phyloP scores from a whole-genome alignment of 1,140 invertebrate genomes.

The Bombus breviceps region DNA sequence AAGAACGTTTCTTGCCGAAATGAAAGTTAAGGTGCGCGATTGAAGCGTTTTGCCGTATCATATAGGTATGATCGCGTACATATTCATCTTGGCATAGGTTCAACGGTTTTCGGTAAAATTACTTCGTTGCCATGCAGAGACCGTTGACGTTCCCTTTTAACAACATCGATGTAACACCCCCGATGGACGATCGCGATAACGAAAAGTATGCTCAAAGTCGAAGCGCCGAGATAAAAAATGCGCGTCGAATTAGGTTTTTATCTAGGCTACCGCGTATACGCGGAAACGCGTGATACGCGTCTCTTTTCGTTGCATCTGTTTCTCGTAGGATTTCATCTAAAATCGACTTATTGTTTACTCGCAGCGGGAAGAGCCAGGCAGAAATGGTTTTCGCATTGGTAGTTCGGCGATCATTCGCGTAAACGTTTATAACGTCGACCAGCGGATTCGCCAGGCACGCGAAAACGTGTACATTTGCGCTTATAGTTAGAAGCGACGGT shows the following conservation, averaged over 20 bases:
- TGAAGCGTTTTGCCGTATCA: not conserved
- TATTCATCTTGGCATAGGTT: not conserved
- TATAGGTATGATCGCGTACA: not conserved
- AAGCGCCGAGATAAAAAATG: not conserved
- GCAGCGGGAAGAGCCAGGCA: too few species aligned
- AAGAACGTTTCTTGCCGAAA: not conserved
- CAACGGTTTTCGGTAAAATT: not conserved
- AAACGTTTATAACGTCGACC: not conserved
- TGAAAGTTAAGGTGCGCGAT: not conserved
- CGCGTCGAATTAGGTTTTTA: not conserved
- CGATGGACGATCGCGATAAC: not conserved
- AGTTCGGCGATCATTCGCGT: not conserved
- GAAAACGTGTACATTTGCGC: not conserved
- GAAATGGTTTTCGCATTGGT: not conserved
- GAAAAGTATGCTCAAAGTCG: conserved; percentile 1
- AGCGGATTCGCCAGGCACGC: not conserved
- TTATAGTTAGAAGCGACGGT: not conserved
- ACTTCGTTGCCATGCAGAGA: not conserved
- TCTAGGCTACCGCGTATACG: not conserved
- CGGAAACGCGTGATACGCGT: not conserved
- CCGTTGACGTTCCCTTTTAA: not conserved
- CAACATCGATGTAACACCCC: not conserved
- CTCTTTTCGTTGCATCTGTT: conserved; percentile 10
- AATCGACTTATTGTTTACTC: conserved; percentile 21
- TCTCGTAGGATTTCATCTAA: conserved; percentile 13